Evolutionary conservation across 2,113 vertebrate species (phyloP).

Genomic region (Smithornis capensis): DNA sequence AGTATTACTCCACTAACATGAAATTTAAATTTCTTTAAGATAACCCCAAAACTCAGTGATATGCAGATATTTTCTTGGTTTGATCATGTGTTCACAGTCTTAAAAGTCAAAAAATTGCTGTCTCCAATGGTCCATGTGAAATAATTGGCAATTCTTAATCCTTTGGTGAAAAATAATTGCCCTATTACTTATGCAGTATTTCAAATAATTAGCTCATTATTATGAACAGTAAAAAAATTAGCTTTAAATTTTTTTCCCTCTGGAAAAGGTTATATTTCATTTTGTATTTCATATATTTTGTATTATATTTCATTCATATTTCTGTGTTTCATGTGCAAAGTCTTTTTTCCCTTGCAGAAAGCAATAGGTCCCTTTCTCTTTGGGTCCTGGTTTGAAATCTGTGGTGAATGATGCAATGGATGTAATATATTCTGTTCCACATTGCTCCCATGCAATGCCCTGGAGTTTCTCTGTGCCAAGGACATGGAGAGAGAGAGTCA

Average conservation of each 20-base stretch:
- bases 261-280: background rate
- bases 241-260: background rate
- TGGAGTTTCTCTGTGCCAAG: background rate
- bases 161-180: background rate
- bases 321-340: background rate
- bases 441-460: background rate
- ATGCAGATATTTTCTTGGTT: background rate
- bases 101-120: background rate
- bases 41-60: accelerated
- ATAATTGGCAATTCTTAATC: background rate
- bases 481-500: background rate
- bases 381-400: background rate
- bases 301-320: too few species aligned
- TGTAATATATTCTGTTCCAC: background rate
- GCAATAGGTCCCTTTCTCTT: background rate
- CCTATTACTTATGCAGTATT: background rate
- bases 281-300: too few species aligned
- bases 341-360: background rate
- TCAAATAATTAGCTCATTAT: background rate
- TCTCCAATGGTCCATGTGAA: accelerated
- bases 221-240: background rate
- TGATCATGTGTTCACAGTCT: background rate
- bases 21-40: background rate
- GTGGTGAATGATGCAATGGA: background rate
- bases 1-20: background rate